Evolutionary conservation across 2,888 invertebrate species (phyloP), one percentile per base, ranked within the genome.

Genomic region (Macrosoma leucophasiata): DNA sequence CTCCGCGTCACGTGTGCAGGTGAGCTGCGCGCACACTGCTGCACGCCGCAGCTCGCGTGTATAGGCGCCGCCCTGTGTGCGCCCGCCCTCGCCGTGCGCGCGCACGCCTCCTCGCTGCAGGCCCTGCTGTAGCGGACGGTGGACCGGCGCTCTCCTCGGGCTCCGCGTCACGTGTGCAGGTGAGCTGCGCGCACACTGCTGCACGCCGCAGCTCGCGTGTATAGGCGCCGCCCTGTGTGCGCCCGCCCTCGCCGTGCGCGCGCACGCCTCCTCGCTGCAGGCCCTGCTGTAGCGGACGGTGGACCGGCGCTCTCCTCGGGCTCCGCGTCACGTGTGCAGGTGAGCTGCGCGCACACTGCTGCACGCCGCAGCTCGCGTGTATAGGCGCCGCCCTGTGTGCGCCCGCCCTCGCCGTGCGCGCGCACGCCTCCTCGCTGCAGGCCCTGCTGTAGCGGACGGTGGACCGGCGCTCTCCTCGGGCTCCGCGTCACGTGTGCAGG

Each of bases 1-100:
- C n/a, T n/a, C n/a, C n/a, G n/a, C n/a, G n/a, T n/a, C n/a, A n/a
- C n/a, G n/a, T n/a, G n/a, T n/a, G n/a, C n/a, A n/a, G n/a, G n/a
- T n/a, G 72, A 90, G 23, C 43, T 90, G 40, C 82, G 89, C 41
- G 88, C 90, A 23, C 73, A 82, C 3, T 68, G 72, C 4, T 58
- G 8, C 0, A 29, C 42, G n/a, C 37, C 46, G 32, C 44, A 54
- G 8, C 48, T 44, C 10, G 33, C 56, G 36, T 46, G 57, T n/a
- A 58, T 62, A 1, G 62, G 62, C 15, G 49, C 64, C 2, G 45
- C 58, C 3, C 48, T 64, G n/a, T n/a, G n/a, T n/a, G n/a, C 9
- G 18, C 13, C 43, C 2, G 10, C 50, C 10, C 36, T 37, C 3
- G 27, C 21, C 1, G 28, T 49, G 7, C 48, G 53, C 2, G 53